Percentiles rank a stretch among this genome's conserved stretches.
phyloP scores from a whole-genome alignment of 2,888 invertebrate genomes.

The Melinaea marsaeus region DNA sequence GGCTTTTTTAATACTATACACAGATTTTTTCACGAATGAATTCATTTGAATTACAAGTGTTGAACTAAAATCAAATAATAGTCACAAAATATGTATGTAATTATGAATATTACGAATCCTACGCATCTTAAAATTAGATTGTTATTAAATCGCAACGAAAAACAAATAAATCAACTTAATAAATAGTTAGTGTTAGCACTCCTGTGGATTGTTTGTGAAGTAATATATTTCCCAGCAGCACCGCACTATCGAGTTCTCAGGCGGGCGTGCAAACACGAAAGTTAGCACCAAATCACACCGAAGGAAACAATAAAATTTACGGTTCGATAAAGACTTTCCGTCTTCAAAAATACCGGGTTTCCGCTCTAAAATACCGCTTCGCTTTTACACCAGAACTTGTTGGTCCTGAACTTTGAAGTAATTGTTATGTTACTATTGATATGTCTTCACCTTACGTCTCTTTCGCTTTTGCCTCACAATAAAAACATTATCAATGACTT shows the following conservation, averaged over 20 bases:
- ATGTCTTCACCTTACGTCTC: neutral
- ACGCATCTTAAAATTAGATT: neutral
- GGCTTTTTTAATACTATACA: neutral
- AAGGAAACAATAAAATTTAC: slow-evolving; percentile 71
- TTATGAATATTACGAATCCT: no score
- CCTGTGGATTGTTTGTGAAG: slow-evolving; percentile 3
- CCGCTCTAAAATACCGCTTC: slow-evolving; percentile 1
- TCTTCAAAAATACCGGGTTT: neutral
- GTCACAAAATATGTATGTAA: no score
- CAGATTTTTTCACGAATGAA: neutral
- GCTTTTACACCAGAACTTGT: slow-evolving; percentile 1
- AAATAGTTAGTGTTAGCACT: slow-evolving; percentile 2
- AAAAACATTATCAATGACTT: neutral
- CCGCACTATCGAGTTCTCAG: slow-evolving; percentile 44
- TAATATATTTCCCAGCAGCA: slow-evolving; percentile 36
- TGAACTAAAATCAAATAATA: no score
- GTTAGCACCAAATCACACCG: slow-evolving; percentile 50
- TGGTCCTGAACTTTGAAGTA: slow-evolving; percentile 9
- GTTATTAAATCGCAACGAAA: neutral
- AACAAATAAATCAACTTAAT: slow-evolving; percentile 4
- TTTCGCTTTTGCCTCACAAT: neutral
- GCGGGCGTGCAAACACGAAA: slow-evolving; percentile 58
- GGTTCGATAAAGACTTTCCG: slow-evolving; percentile 46
- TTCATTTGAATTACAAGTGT: neutral
- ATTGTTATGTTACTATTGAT: neutral